phyloP scores from a whole-genome alignment of 2,888 invertebrate genomes.

The Miltochrista miniata region DNA sequence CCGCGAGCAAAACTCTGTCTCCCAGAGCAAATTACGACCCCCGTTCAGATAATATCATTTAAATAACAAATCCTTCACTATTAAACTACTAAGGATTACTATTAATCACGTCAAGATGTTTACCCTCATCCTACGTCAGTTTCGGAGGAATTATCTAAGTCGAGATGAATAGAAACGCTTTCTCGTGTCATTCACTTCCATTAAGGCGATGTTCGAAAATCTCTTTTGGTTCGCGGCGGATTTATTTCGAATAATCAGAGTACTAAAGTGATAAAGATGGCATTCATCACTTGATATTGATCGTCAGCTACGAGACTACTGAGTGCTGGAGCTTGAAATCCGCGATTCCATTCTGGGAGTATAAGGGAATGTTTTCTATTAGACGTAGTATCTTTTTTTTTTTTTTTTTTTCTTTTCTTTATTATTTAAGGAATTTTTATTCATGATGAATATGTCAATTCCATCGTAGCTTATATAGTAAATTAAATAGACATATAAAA shows the following conservation, averaged over 20 bases:
- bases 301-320: no score
- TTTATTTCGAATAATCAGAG: slow-evolving; percentile 45
- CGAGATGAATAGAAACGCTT: slow-evolving; percentile 71
- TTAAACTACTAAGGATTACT: slow-evolving; percentile 77
- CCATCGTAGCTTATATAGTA: no score
- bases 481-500: no score
- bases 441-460: no score
- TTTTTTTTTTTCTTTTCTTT: no score
- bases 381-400: no score
- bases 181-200: slow-evolving; percentile 52
- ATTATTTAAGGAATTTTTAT: no score
- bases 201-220: slow-evolving; percentile 55
- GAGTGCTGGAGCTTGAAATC: no score
- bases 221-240: slow-evolving; percentile 50
- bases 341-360: no score
- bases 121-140: slow-evolving; percentile 78
- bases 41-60: slow-evolving; percentile 63
- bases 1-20: slow-evolving; percentile 21
- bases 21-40: slow-evolving; percentile 50
- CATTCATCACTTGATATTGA: background rate
- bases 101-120: slow-evolving; percentile 81
- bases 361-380: no score
- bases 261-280: background rate
- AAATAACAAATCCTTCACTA: slow-evolving; percentile 74
- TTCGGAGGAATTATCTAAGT: slow-evolving; percentile 72